Conservation (phyloP, 2,113 vertebrate species). For the Pipa parva region DNA sequence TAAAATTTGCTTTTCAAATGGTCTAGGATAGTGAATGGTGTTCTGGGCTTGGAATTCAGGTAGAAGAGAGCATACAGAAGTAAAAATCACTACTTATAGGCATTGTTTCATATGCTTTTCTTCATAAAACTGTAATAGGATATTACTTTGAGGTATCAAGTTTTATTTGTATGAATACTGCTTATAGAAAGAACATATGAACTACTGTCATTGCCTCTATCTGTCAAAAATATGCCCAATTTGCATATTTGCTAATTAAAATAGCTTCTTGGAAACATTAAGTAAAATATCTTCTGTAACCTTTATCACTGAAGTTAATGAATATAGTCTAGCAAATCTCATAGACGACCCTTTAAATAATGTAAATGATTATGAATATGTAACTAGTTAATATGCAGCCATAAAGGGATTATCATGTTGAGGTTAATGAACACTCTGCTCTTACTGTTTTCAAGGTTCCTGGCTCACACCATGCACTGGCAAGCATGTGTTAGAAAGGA, state of each 20-base stretch:
- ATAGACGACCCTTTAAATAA: constrained; percentile 75
- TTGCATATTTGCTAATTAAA: constrained; percentile 81
- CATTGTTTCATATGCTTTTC: not conserved
- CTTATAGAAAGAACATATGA: constrained; percentile 46
- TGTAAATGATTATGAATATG: constrained; percentile 81
- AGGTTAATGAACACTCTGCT: constrained; percentile 78
- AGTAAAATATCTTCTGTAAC: constrained; percentile 72
- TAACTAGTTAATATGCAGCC: constrained; percentile 82
- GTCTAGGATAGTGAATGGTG: too few species aligned
- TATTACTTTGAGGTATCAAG: not conserved
- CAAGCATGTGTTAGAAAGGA: constrained; percentile 54
- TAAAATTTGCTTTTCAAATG: too few species aligned
- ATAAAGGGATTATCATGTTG: constrained; percentile 71
- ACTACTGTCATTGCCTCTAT: constrained; percentile 49
- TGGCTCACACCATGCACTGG: constrained; percentile 65
- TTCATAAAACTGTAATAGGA: not conserved
- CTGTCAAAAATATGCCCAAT: constrained; percentile 63
- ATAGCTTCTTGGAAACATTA: constrained; percentile 70
- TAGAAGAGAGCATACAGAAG: too few species aligned
- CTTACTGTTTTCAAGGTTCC: constrained; percentile 62
- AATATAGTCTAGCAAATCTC: constrained; percentile 74
- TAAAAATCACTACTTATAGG: too few species aligned
- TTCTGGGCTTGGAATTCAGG: too few species aligned
- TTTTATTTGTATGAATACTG: constrained; percentile 16
- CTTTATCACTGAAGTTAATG: constrained; percentile 75